Evolutionary conservation across 2,888 invertebrate genomes (phyloP), one percentile per base, ranked within the genome.

Genomic region (Keiferia lycopersicella): DNA sequence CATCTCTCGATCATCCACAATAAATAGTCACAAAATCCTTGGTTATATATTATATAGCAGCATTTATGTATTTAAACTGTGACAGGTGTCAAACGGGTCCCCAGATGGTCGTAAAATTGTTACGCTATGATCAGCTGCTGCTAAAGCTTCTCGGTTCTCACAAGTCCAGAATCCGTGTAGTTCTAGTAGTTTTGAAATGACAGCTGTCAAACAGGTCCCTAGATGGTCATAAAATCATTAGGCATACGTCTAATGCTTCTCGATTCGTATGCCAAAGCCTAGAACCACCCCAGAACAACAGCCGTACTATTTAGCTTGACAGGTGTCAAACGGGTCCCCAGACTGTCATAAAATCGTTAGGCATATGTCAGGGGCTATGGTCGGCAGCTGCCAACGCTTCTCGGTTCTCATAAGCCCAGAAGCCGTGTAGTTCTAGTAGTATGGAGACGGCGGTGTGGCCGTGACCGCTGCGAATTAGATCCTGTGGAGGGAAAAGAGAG

Each of bases 81-180:
- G n/a, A n/a, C n/a, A n/a, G n/a, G n/a, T n/a, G n/a, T n/a, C n/a
- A n/a, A n/a, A n/a, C n/a, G n/a, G n/a, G n/a, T n/a, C n/a, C n/a
- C n/a, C n/a, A n/a, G n/a, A n/a, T n/a, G n/a, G n/a, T n/a, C n/a
- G n/a, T n/a, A n/a, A n/a, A n/a, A n/a, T n/a, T n/a, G n/a, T n/a
- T n/a, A n/a, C n/a, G n/a, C 65, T 77, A 93, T 96, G 84, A 77
- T 95, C 96, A 6, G 26, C 26, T 2, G 26, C 26, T 26, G 26
- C 26, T 26, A 26, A 6, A 4, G 26, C 26, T 6, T 26, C 26
- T 6, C 26, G 26, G 30, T 98, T 98, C 92, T 99, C 99, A 80
- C 98, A 98, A 0, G 96, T 96, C 97, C 97, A 98, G 92, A 99
- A 99, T 61, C 98, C 98, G 85, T 98, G 97, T 75, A 98, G 94